Base-by-base conservation (phyloP, 2,797 vertebrate genomes). In the Myiotriccus ornatus region DNA sequence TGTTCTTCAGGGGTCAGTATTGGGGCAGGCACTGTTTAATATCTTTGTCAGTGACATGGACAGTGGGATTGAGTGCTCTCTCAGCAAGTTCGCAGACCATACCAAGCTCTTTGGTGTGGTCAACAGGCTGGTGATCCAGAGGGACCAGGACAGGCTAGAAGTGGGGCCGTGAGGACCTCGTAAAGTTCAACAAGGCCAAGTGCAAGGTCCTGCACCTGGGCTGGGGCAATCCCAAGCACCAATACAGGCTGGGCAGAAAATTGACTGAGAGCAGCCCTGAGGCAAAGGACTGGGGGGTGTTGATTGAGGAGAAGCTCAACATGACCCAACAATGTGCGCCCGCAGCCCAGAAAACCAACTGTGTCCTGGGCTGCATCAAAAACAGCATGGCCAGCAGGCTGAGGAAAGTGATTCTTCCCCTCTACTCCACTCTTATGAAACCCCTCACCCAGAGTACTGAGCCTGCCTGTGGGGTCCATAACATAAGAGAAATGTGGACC, bases 21-120 rank as follows among this genome's bases (percentile, higher is more conserved):
- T 22, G 44, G 20, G 23, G n/a, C 20, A 25, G 28, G 37, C 0
- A 0, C n/a, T n/a, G 28, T 57, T 57, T 20, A 25, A 63, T 50
- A 87, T 19, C 50, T 78, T 63, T 71, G 18, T 9, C 34, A 53
- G 37, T 20, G 27, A 64, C 20, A 17, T 3, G 6, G 43, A 64
- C 37, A 79, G 34, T 24, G 59, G 52, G 20, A 50, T 30, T 13
- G 44, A 87, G 24, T n/a, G 27, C 16, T 37, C 23, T 23, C 67
- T 46, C 28, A 44, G 28, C 52, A 65, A 44, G 37, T 18, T 59
- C 28, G 18, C 37, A 27, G 49, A 63, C 18, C 63, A 27, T 43
- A 56, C 22, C 22, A 56, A 56, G 11, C 28, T 57, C n/a, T 64
- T n/a, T 24, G 14, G 10, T 44, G n/a, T 21, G 16, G 20, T 64